Percentiles rank a stretch among this genome's conserved stretches.
Evolutionary conservation across 2,113 vertebrate genomes (phyloP).

Genomic region (Kobus ellipsiprymnus): DNA sequence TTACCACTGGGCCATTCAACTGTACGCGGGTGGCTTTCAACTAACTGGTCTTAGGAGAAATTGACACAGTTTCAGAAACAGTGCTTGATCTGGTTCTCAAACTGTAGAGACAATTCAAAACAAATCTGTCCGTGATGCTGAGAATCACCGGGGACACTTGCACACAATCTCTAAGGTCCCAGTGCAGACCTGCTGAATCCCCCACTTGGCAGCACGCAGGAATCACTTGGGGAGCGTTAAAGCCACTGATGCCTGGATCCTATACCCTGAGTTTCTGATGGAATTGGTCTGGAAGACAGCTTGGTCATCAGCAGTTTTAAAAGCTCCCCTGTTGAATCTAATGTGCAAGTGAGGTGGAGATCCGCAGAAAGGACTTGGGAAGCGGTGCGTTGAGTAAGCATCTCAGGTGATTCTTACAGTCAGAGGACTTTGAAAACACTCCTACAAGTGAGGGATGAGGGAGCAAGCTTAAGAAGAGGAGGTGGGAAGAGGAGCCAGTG

Average conservation of each 20-base stretch:
- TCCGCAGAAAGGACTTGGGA: background rate
- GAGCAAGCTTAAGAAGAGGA: background rate
- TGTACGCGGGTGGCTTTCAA: background rate
- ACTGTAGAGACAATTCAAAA: background rate
- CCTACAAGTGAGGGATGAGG: background rate
- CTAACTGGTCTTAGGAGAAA: background rate
- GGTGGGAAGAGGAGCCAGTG: background rate
- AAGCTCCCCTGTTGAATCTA: constrained; percentile 40
- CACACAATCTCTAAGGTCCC: background rate
- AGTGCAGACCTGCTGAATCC: background rate
- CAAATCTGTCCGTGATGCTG: background rate
- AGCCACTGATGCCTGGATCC: constrained; percentile 3
- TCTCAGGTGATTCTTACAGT: background rate
- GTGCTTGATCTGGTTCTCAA: background rate
- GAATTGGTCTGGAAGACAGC: constrained; percentile 30
- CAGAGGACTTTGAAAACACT: background rate
- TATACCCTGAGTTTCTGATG: background rate
- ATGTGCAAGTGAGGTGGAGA: background rate
- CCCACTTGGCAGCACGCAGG: background rate
- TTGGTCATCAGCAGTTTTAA: constrained; percentile 48
- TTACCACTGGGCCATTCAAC: background rate
- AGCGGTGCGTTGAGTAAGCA: background rate
- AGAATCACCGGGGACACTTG: background rate
- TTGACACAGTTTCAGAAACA: background rate
- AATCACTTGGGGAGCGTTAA: background rate